Conservation (phyloP, 1,140 invertebrate genomes). For the Colletes gigas region DNA sequence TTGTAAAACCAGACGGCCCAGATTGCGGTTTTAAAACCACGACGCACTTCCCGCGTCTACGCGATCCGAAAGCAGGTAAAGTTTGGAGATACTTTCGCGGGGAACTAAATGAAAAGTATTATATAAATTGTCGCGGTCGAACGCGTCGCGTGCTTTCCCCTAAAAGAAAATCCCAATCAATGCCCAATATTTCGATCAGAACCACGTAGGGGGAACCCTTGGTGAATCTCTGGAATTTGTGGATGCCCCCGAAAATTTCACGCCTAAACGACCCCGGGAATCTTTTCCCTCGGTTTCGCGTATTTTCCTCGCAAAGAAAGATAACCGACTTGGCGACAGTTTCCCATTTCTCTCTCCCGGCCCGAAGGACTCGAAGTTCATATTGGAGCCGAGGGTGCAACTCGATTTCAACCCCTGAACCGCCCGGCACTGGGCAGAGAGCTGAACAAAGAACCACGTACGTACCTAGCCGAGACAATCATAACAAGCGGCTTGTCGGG, state of each 20-base stretch:
- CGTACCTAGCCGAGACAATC: constrained; percentile 56
- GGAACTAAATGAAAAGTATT: too few relatives aligned
- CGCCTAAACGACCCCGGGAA: constrained; percentile 11
- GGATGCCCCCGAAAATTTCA: constrained; percentile 4
- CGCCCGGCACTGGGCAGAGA: constrained; percentile 34
- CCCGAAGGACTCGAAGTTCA: constrained; percentile 9
- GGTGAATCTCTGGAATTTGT: not conserved
- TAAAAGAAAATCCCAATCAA: too few relatives aligned
- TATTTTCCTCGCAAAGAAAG: not conserved
- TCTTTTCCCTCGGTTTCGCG: not conserved
- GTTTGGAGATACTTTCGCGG: too few relatives aligned
- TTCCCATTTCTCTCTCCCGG: not conserved
- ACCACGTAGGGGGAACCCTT: too few relatives aligned
- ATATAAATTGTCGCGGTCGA: too few relatives aligned
- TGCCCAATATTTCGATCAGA: too few relatives aligned
- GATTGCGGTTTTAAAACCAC: not conserved
- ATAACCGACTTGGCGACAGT: constrained; percentile 16
- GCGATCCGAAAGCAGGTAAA: too few relatives aligned
- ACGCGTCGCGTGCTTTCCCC: too few relatives aligned
- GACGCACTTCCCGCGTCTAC: not conserved
- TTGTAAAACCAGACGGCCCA: constrained; percentile 22
- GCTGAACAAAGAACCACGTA: constrained; percentile 44
- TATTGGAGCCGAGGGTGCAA: constrained; percentile 16
- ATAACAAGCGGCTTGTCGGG: constrained; percentile 59
- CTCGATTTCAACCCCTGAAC: constrained; percentile 26